Evolutionary conservation across 2,888 invertebrate genomes (phyloP).

Genomic region (Crematogaster levior): DNA sequence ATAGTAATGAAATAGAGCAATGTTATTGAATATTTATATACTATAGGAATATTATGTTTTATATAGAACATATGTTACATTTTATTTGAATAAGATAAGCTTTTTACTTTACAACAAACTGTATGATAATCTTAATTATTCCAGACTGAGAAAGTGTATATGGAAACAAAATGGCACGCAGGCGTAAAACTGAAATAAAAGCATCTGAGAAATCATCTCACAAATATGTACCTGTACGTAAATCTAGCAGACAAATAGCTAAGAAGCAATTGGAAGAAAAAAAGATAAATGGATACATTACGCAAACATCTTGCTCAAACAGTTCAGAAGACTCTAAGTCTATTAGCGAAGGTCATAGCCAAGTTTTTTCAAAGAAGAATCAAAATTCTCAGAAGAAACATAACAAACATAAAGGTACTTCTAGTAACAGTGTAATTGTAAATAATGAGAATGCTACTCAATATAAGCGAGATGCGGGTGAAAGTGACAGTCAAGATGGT

Average conservation of each 20-base stretch:
- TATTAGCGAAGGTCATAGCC: constrained; percentile 66
- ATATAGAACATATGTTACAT: neutral
- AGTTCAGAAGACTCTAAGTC: constrained; percentile 74
- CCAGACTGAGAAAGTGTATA: constrained; percentile 66
- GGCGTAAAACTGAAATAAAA: constrained; percentile 81
- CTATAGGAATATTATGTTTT: neutral
- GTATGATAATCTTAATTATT: constrained; percentile 49
- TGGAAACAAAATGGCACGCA: constrained; percentile 81
- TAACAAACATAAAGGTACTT: constrained; percentile 65
- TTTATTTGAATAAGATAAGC: neutral
- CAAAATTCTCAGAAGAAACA: constrained; percentile 67
- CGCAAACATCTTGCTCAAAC: constrained; percentile 64
- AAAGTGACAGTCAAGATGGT: constrained; percentile 79
- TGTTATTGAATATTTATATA: neutral
- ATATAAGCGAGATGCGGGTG: constrained; percentile 71
- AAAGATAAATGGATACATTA: constrained; percentile 78
- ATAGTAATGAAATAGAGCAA: neutral
- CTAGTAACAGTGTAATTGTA: constrained; percentile 56
- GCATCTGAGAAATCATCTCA: constrained; percentile 75
- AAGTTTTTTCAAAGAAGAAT: constrained; percentile 64
- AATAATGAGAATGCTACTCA: constrained; percentile 53
- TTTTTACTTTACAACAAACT: constrained; percentile 11
- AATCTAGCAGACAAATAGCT: constrained; percentile 83
- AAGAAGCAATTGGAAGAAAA: constrained; percentile 82
- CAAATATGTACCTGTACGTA: constrained; percentile 80